A percentile compares a stretch with the other conserved stretches of the same genome.
Evolutionary conservation across 1,140 invertebrate species (phyloP).

Genomic region (Calycopis cecrops): DNA sequence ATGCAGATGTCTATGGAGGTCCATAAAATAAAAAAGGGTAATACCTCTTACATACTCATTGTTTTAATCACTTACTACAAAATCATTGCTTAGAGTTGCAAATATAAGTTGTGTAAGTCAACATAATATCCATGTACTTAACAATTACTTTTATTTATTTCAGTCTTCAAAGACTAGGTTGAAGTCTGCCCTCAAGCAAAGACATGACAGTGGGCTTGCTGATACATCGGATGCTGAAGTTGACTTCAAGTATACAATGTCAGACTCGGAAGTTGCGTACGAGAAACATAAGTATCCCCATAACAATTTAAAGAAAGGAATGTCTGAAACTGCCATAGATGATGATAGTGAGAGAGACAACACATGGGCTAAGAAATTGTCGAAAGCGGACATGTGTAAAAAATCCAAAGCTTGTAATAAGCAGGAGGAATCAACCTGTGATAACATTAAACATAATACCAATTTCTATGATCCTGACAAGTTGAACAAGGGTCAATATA

Average conservation of each 20-base stretch:
- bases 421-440: slow-evolving; percentile 35
- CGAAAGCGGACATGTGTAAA: slow-evolving; percentile 19
- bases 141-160: slow-evolving; percentile 26
- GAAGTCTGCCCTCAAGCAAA: slow-evolving; percentile 53
- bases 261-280: slow-evolving; percentile 33
- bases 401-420: slow-evolving; percentile 4
- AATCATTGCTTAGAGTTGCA: too few relatives aligned
- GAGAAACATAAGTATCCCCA: slow-evolving; percentile 28
- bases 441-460: slow-evolving; percentile 61
- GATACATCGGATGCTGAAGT: slow-evolving; percentile 69
- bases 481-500: slow-evolving; percentile 67
- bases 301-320: slow-evolving; percentile 19
- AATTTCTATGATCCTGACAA: slow-evolving; percentile 61
- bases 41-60: too few relatives aligned
- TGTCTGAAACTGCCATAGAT: slow-evolving; percentile 5
- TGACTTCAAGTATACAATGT: slow-evolving; percentile 45
- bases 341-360: slow-evolving; percentile 8
- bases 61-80: too few relatives aligned
- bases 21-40: too few relatives aligned
- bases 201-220: slow-evolving; percentile 62
- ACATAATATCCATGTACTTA: background rate
- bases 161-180: slow-evolving; percentile 48
- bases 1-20: too few relatives aligned
- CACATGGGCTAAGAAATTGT: slow-evolving; percentile 17
- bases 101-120: background rate